A percentile compares a stretch with the other conserved stretches of the same genome.
Conservation (phyloP, 2,888 invertebrate species). For the Eurois occulta region DNA sequence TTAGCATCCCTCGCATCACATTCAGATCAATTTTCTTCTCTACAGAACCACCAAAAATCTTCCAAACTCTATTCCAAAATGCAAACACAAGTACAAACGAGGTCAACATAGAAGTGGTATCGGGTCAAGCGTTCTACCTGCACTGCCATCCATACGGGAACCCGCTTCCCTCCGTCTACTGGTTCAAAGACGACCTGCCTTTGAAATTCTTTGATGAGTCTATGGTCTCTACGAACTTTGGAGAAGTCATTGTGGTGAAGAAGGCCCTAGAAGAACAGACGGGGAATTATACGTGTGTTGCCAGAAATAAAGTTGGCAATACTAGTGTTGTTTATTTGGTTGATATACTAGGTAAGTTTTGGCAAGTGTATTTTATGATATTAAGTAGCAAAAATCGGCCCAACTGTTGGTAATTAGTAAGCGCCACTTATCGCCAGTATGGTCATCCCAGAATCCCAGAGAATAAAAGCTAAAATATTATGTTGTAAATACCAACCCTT, state of each 20-base stretch:
- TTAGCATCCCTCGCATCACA: not conserved
- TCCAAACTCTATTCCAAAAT: slow-evolving; percentile 77
- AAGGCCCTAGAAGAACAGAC: slow-evolving; percentile 78
- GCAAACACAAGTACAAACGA: slow-evolving; percentile 68
- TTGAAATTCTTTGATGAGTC: slow-evolving; percentile 87
- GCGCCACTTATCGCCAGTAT: too few species aligned
- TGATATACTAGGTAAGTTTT: slow-evolving; percentile 84
- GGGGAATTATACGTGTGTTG: slow-evolving; percentile 91
- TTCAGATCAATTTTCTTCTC: slow-evolving; percentile 33
- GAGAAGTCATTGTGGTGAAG: slow-evolving; percentile 80
- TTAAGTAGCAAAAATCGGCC: too few species aligned
- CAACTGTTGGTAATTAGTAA: too few species aligned
- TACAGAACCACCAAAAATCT: slow-evolving; percentile 86
- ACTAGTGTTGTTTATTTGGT: slow-evolving; percentile 84
- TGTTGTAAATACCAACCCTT: too few species aligned
- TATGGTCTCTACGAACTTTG: slow-evolving; percentile 82
- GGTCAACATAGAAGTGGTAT: slow-evolving; percentile 80
- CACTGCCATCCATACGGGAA: slow-evolving; percentile 91
- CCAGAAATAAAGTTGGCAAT: slow-evolving; percentile 90
- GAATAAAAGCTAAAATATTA: too few species aligned
- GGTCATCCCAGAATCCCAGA: too few species aligned
- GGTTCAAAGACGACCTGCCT: slow-evolving; percentile 89
- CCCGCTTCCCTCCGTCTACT: slow-evolving; percentile 90
- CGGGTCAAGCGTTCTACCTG: slow-evolving; percentile 85
- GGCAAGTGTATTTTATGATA: too few species aligned